Base-by-base conservation (phyloP, 2,113 vertebrate species). In the Microcebus murinus region DNA sequence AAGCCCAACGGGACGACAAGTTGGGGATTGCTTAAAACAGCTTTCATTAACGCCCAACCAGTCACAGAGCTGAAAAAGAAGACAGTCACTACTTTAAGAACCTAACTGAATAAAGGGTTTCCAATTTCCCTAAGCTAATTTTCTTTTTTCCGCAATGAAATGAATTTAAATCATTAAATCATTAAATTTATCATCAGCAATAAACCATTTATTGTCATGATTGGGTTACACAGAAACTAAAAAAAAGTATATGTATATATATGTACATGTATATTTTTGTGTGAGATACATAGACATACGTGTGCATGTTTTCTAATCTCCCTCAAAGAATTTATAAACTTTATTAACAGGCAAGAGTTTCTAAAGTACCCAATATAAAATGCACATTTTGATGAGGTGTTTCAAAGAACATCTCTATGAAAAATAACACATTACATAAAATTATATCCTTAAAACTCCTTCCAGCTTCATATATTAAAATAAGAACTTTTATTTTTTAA, bases 41-140 rank as follows among this genome's bases (percentile, higher is more conserved):
- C 87, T 93, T 63, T 99, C 99, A 71, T 99, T 99, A 52, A 97
- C 97, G 89, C 77, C 81, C 25, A 99, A 83, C 99, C 99, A 99
- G 21, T 98, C 96, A 97, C 99, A 99, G 85, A 99, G 93, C 99
- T 99, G 95, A 91, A 97, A 80, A 93, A 97, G 92, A 31, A 96
- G 97, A 80, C 0, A 73, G 68, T 67, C 7, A 80, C 36, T 67
- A 50, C 25, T 82, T 91, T 79, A 63, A 90, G 96, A 95, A 39
- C 8, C 36, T 39, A 81, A 85, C 59, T 57, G 8, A 83, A 83
- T n/a, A 87, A 79, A 94, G 73, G 3, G 4, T 45, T 81, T 71
- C 79, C 70, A 61, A 65, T 68, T 84, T 85, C 73, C 42, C 39
- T 21, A 79, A 76, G 73, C 36, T 45, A 70, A 29, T 42, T 74